These are phyloP conservation scores for Pristiophorus japonicus DNA, from an alignment of 2,113 vertebrate species.

Conservation along the genomic window DNA sequence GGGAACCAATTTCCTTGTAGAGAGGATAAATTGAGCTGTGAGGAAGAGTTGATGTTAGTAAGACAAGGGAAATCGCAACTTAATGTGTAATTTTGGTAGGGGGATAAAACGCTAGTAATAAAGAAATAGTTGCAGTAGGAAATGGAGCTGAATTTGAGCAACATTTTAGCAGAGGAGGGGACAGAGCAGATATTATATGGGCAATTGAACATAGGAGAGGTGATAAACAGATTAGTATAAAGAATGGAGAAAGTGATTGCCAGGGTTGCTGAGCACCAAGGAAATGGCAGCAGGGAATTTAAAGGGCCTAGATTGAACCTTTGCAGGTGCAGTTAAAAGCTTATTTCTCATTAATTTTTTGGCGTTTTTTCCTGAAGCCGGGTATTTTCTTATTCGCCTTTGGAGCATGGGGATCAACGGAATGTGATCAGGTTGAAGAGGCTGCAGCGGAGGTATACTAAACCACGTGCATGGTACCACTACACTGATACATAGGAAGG, in stretches of 20 bases:
- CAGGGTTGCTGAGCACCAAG: neutral
- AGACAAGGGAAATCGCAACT: neutral
- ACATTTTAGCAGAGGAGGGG: neutral
- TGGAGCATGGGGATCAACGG: too few relatives aligned
- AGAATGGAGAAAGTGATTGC: neutral
- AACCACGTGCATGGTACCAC: neutral
- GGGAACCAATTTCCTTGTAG: neutral
- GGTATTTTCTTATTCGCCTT: neutral
- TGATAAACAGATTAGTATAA: neutral
- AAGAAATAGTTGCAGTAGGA: neutral
- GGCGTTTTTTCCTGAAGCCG: neutral
- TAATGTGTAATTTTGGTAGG: neutral
- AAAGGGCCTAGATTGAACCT: neutral
- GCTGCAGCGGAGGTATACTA: neutral
- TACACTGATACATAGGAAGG: neutral
- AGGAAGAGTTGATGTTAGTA: neutral
- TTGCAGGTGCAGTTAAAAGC: neutral
- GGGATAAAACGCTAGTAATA: neutral
- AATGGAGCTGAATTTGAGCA: neutral
- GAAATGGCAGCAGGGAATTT: neutral
- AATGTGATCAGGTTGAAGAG: neutral
- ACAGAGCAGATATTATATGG: neutral
- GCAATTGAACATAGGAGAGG: neutral
- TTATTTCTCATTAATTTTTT: neutral
- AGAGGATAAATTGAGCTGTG: neutral